A percentile compares a stretch with the other conserved stretches of the same genome.
Conservation (phyloP, 2,113 vertebrate species). For the Dicrurus megarhynchus region DNA sequence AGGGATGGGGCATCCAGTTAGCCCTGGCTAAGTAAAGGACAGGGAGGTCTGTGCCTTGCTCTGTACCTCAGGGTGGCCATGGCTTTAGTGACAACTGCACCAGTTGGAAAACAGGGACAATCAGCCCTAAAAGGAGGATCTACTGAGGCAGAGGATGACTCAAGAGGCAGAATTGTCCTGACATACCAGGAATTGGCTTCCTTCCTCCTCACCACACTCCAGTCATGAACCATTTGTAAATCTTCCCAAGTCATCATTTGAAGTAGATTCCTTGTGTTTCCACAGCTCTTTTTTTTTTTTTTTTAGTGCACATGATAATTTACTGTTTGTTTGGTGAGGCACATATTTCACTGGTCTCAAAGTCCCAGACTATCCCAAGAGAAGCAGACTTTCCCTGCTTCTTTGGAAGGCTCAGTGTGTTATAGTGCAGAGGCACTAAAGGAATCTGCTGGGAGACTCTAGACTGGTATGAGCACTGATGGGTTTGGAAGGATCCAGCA, state of each 20-base stretch:
- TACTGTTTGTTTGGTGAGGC: neutral
- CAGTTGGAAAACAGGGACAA: neutral
- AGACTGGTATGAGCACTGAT: neutral
- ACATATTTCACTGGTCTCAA: neutral
- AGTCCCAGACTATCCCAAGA: neutral
- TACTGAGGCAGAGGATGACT: neutral
- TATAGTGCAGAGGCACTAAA: neutral
- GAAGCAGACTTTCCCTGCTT: neutral
- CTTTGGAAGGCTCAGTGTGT: neutral
- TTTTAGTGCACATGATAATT: neutral
- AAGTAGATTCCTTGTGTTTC: neutral
- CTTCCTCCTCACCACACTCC: neutral
- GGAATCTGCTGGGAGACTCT: neutral
- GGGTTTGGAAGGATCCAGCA: neutral
- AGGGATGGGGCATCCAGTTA: neutral
- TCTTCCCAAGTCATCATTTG: neutral
- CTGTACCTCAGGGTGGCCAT: accelerated
- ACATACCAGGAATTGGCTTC: neutral
- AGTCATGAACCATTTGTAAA: neutral
- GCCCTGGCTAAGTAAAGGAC: neutral
- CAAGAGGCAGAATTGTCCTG: neutral
- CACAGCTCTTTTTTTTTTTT: neutral
- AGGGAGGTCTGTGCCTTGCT: neutral
- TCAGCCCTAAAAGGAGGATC: neutral
- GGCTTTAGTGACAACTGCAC: neutral